Base-by-base conservation (phyloP, 2,888 invertebrate species). In the Pyralis farinalis region DNA sequence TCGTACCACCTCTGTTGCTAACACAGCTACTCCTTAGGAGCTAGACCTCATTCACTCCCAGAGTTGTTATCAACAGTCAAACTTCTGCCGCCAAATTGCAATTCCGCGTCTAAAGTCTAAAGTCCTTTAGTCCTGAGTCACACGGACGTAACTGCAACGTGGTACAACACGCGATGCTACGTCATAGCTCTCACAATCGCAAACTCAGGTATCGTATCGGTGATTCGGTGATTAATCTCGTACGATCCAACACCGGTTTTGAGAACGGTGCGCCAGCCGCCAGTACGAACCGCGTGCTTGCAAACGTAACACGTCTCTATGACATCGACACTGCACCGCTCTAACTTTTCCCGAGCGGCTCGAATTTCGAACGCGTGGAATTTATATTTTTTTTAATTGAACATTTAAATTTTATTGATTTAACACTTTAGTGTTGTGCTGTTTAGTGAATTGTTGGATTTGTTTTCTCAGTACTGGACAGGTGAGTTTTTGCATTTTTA, bases 221-320 rank as follows among this genome's bases (percentile, higher is more conserved):
- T 35, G 39, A 44, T 41, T 4, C 16, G 16, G 16, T 16, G 42
- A 42, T 40, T 36, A 42, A 44, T 31, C 37, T 44, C 44, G 37
- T 44, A 44, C 49, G 49, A 44, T 44, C 32, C 32, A 1, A 30
- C 30, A 38, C 38, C 32, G 38, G 38, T 38, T 33, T 38, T 33
- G 27, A 16, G 12, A 12, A 8, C 6, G 7, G 6, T 10, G 5
- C 3, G 27, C 33, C 39, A 39, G 39, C 33, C 3, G 27, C 33
- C 39, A 39, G 39, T 39, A 27, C 20, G 10, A n/a, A 34, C 25
- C 39, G 39, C 33, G 39, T 33, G 33, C 16, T 16, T 27, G 16
- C 33, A 8, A 33, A 9, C n/a, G 16, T n/a, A 8, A 39, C 33
- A 32, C 10, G 27, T 28, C 12, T 22, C 32, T 12, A n/a, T 32